Conservation (phyloP, 2,113 vertebrate genomes). For the Lasiurus cinereus region DNA sequence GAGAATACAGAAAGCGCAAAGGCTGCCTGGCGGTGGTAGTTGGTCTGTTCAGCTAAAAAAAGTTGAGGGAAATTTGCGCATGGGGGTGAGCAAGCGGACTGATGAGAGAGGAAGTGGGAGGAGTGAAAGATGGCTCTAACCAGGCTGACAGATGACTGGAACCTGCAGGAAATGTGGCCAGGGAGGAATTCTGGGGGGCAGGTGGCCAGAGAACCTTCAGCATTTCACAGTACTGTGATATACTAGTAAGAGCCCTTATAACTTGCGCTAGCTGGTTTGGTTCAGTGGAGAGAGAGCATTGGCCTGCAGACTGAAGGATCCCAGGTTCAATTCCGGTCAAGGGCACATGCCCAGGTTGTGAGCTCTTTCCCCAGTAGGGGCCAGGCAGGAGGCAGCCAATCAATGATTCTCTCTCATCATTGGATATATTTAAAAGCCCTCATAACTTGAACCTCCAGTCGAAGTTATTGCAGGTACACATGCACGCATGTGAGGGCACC, state of each 20-base stretch:
- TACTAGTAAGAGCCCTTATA: conserved; percentile 32
- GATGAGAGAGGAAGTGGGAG: not conserved
- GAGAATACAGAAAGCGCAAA: not conserved
- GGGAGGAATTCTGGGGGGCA: conserved; percentile 43
- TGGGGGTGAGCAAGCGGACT: not conserved
- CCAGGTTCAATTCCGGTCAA: too few species aligned
- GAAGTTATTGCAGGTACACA: not conserved
- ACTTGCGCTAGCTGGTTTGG: not conserved
- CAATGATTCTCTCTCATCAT: too few species aligned
- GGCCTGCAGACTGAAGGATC: too few species aligned
- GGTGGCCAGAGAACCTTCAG: conserved; percentile 32
- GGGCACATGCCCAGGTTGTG: too few species aligned
- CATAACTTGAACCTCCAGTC: not conserved
- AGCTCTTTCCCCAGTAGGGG: too few species aligned
- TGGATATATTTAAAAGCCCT: conserved; percentile 33
- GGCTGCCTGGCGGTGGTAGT: not conserved
- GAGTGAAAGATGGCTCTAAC: not conserved
- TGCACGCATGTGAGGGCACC: not conserved
- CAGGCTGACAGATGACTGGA: not conserved
- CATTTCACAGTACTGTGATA: conserved; percentile 7
- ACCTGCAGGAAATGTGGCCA: not conserved
- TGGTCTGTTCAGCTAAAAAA: not conserved
- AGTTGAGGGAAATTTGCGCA: not conserved
- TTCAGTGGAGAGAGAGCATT: too few species aligned
- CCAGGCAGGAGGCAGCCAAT: too few species aligned